These are phyloP conservation scores for Petromus typicus DNA, from an alignment of 2,113 vertebrate genomes.

Conservation along the genomic window DNA sequence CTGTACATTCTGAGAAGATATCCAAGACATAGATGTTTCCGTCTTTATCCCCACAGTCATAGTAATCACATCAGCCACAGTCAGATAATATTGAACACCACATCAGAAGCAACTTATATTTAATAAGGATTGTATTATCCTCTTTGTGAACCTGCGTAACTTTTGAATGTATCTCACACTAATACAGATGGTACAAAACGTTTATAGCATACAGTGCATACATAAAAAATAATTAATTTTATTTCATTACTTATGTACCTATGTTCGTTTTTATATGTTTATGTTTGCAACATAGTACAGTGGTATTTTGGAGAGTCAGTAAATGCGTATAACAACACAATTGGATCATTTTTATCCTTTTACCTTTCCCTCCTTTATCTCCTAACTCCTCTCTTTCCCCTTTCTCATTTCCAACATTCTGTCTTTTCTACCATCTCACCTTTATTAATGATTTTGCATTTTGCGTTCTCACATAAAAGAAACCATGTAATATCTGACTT, in stretches of 20 bases:
- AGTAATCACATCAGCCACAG: neutral
- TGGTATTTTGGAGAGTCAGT: neutral
- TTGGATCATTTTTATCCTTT: neutral
- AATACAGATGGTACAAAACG: neutral
- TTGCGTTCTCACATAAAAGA: neutral
- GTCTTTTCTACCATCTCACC: neutral
- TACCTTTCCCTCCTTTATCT: neutral
- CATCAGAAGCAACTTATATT: neutral
- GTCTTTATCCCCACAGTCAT: neutral
- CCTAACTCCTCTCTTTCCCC: neutral
- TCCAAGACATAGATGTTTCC: neutral
- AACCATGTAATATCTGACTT: neutral
- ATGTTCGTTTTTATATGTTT: neutral
- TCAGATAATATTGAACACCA: slow-evolving; percentile 1
- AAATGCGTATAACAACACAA: too few species aligned
- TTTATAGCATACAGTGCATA: neutral
- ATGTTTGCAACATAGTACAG: neutral
- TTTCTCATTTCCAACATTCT: neutral
- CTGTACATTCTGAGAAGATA: neutral
- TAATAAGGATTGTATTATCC: neutral
- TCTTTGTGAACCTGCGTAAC: neutral
- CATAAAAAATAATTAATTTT: neutral
- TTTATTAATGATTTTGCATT: neutral
- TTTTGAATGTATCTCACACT: slow-evolving; percentile 7
- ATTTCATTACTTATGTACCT: neutral